These are phyloP conservation scores for Rhagophthalmus giganteus DNA, from an alignment of 2,888 invertebrate genomes.

Conservation along the genomic window DNA sequence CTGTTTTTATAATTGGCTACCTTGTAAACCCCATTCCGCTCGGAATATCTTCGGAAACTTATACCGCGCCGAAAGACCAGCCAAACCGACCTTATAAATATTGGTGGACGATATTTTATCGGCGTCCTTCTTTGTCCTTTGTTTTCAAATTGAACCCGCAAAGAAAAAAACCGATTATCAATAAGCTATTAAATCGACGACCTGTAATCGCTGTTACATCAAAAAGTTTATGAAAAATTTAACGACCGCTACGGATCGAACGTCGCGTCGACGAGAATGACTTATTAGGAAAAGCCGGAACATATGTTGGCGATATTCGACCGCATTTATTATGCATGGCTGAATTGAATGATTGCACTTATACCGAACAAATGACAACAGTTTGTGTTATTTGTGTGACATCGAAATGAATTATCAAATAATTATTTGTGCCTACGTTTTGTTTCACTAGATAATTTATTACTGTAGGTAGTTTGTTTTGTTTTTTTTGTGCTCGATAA, in stretches of 20 bases:
- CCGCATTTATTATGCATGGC: conserved; percentile 33
- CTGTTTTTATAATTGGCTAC: conserved; percentile 47
- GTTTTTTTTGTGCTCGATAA: conserved; percentile 26
- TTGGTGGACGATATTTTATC: conserved; percentile 6
- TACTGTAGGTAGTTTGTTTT: conserved; percentile 25
- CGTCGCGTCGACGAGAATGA: conserved; percentile 11
- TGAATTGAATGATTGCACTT: conserved; percentile 34
- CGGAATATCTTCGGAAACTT: conserved; percentile 26
- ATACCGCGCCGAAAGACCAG: conserved; percentile 18
- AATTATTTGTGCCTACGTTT: conserved; percentile 30
- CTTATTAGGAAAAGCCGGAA: conserved; percentile 23
- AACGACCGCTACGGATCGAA: background rate
- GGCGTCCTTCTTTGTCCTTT: conserved; percentile 8
- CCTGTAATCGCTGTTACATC: background rate
- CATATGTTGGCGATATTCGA: conserved; percentile 29
- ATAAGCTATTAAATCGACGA: background rate
- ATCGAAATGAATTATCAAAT: conserved; percentile 33
- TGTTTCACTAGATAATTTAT: conserved; percentile 29
- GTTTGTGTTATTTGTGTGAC: conserved; percentile 34
- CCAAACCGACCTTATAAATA: conserved; percentile 19
- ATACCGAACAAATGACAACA: conserved; percentile 30
- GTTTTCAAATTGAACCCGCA: background rate
- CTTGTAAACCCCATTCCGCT: conserved; percentile 31
- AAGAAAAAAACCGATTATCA: background rate
- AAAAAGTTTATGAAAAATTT: background rate